Evolutionary conservation across 2,888 invertebrate species (phyloP), one percentile per base, ranked within the genome.

Genomic region (Limenitis camilla): DNA sequence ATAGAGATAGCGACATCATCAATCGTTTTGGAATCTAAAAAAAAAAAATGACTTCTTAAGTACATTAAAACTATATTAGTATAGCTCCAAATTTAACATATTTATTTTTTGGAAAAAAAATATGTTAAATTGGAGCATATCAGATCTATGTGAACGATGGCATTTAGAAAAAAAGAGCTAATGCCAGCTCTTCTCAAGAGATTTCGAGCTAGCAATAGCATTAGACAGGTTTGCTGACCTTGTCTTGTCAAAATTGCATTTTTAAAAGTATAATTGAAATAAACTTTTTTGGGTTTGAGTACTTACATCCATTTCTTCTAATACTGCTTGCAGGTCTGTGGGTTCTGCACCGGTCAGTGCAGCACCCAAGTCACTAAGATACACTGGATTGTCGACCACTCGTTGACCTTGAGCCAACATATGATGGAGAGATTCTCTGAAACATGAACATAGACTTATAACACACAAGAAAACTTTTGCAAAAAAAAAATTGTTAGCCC

Each of bases 371-470:
- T 99, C 99, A 66, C 97, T 96, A 44, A 99, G 88, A 80, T 99
- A 99, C 10, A 98, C 95, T 0, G 99, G 99, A 89, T 99, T 99
- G 80, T 99, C 99, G 8, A 98, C 96, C 29, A 99, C 97, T 52
- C 97, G 90, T 78, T 98, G 97, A 1, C 98, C 98, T 69, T 97
- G 97, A 65, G 98, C 97, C 68, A 99, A 88, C 93, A 99, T 97
- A 82, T 98, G 97, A 72, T 97, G 96, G n/a, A 99, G 90, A 46
- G 97, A 97, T 76, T 99, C 99, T 61, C 98, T 93, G 64, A 0
- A 2, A 8, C n/a, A 10, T 9, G 3, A 10, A 36, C 10, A 35
- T 35, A 9, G 5, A 4, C 6, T 36, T 36, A 36, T 36, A 35
- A 35, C 1, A 35, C n/a, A 36, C n/a, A 10, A 9, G n/a, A 3